Percentiles rank a stretch among this genome's conserved stretches.
Conservation (phyloP, 2,888 invertebrate species). For the Lochmaea capreae region DNA sequence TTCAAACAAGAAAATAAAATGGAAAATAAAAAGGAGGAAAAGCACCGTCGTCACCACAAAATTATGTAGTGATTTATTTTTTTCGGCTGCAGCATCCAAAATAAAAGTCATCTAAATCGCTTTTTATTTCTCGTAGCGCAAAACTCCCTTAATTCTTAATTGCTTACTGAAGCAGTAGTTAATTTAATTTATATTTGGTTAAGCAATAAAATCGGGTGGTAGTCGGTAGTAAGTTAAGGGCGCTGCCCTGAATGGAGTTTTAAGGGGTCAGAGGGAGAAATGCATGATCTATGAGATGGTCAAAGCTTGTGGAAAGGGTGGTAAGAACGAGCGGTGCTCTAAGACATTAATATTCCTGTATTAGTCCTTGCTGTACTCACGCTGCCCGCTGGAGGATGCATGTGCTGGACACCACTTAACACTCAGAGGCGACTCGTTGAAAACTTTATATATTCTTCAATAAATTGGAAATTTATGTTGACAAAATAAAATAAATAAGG, state of each 20-base stretch:
- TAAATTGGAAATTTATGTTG: too few relatives aligned
- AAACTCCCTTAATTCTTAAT: constrained; percentile 66
- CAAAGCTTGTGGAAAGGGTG: constrained; percentile 62
- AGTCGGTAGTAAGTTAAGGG: constrained; percentile 57
- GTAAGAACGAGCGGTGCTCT: constrained; percentile 64
- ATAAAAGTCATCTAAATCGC: constrained; percentile 64
- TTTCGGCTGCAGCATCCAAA: constrained; percentile 56
- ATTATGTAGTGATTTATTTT: constrained; percentile 56
- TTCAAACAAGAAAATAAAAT: constrained; percentile 44
- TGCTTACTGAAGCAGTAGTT: constrained; percentile 67
- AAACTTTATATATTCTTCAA: neutral
- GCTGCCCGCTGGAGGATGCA: constrained; percentile 58
- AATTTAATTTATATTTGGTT: constrained; percentile 67
- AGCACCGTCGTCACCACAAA: constrained; percentile 49
- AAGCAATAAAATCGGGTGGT: constrained; percentile 65
- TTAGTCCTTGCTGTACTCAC: constrained; percentile 11
- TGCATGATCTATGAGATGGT: constrained; percentile 65
- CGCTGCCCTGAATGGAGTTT: constrained; percentile 18
- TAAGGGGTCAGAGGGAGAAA: constrained; percentile 53
- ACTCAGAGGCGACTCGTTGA: constrained; percentile 52
- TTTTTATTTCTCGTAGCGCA: constrained; percentile 62
- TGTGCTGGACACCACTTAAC: constrained; percentile 62
- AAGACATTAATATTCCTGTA: constrained; percentile 65
- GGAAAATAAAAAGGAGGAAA: constrained; percentile 45
- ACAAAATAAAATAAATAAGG: neutral